Conservation (phyloP, 2,888 invertebrate genomes). For the Euproctis similis region DNA sequence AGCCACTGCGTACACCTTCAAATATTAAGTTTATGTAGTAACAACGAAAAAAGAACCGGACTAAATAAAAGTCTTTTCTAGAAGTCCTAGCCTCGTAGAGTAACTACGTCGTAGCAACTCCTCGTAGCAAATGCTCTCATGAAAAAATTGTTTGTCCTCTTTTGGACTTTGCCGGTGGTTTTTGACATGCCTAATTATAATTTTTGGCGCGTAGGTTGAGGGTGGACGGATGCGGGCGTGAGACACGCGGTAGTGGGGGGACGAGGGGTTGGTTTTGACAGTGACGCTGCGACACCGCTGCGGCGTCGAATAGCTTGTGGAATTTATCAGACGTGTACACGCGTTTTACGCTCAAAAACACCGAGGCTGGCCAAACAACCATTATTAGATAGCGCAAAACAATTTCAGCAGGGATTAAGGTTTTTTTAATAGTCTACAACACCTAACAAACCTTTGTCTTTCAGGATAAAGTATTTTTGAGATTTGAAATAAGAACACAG, state of each 20-base stretch:
- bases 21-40: no score
- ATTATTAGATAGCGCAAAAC: slow-evolving; percentile 13
- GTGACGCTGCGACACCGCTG: slow-evolving; percentile 20
- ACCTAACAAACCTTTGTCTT: no score
- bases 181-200: slow-evolving; percentile 28
- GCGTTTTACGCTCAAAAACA: slow-evolving; percentile 32
- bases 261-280: slow-evolving; percentile 8
- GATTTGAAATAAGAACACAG: no score
- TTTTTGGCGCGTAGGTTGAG: slow-evolving; percentile 24
- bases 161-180: slow-evolving; percentile 16
- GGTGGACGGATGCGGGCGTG: slow-evolving; percentile 7
- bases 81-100: no score
- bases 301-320: slow-evolving; percentile 31
- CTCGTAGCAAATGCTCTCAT: background rate
- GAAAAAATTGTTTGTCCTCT: slow-evolving; percentile 19
- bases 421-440: no score
- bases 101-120: background rate
- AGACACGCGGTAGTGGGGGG: slow-evolving; percentile 1
- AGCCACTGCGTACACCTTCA: no score
- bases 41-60: no score
- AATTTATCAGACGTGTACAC: slow-evolving; percentile 35
- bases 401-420: no score
- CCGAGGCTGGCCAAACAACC: slow-evolving; percentile 26
- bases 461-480: no score
- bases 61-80: no score